Conservation (phyloP, 2,888 invertebrate species). For the Orthosia gracilis region DNA sequence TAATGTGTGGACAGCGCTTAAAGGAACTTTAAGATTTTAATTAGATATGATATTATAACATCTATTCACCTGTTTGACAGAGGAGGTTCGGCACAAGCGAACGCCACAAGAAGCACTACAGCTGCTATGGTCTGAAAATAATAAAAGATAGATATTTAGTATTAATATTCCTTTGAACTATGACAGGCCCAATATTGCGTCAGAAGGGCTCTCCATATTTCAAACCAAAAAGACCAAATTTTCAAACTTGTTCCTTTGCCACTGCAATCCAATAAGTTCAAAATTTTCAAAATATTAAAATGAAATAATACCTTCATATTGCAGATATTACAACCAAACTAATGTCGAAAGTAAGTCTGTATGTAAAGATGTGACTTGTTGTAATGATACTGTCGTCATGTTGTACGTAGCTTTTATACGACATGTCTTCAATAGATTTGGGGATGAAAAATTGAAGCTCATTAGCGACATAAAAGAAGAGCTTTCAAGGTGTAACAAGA, state of each 20-base stretch:
- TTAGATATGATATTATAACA: neutral
- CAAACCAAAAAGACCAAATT: neutral
- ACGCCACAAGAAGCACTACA: slow-evolving; percentile 69
- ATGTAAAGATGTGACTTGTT: slow-evolving; percentile 30
- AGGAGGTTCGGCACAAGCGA: slow-evolving; percentile 80
- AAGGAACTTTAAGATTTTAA: no score
- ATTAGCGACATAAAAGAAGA: slow-evolving; percentile 83
- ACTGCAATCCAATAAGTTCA: slow-evolving; percentile 50
- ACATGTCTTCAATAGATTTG: slow-evolving; percentile 68
- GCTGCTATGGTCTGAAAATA: slow-evolving; percentile 76
- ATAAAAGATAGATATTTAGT: neutral
- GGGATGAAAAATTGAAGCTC: slow-evolving; percentile 85
- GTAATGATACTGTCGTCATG: slow-evolving; percentile 69
- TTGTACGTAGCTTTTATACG: slow-evolving; percentile 81
- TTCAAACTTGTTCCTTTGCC: slow-evolving; percentile 5
- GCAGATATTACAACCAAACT: slow-evolving; percentile 20
- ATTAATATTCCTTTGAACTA: no score
- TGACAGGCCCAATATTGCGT: no score
- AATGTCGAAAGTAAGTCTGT: slow-evolving; percentile 31
- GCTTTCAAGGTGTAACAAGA: slow-evolving; percentile 82
- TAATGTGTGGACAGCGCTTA: no score
- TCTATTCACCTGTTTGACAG: slow-evolving; percentile 81
- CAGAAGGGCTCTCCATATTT: neutral
- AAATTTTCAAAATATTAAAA: neutral
- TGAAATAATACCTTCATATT: slow-evolving; percentile 70